Evolutionary conservation across 2,888 invertebrate genomes (phyloP).

Genomic region (Bedellia somnulentella): DNA sequence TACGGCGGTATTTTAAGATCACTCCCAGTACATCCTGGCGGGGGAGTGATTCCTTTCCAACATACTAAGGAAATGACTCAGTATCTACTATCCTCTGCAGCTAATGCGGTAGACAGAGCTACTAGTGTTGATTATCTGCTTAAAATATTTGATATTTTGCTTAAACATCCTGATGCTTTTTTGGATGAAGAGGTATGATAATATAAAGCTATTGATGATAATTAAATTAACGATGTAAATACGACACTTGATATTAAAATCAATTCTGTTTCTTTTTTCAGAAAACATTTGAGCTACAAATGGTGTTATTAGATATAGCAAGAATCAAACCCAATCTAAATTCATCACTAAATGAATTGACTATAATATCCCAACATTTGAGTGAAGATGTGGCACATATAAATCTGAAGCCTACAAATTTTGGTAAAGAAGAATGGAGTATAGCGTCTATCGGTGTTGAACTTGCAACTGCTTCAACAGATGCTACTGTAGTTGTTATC

Average conservation of each 20-base stretch:
- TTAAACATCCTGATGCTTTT: slow-evolving; percentile 63
- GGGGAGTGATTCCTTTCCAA: slow-evolving; percentile 63
- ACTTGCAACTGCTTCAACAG: slow-evolving; percentile 22
- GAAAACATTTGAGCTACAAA: slow-evolving; percentile 50
- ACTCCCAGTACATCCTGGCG: slow-evolving; percentile 62
- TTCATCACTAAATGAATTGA: slow-evolving; percentile 29
- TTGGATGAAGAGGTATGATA: slow-evolving; percentile 73
- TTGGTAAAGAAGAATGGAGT: slow-evolving; percentile 29
- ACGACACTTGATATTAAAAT: not conserved
- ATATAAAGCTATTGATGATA: slow-evolving; percentile 3
- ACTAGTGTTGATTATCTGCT: slow-evolving; percentile 69
- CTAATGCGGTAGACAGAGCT: slow-evolving; percentile 25
- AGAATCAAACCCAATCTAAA: slow-evolving; percentile 29
- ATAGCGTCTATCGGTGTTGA: slow-evolving; percentile 36
- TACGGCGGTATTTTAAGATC: slow-evolving; percentile 58
- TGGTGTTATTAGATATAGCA: slow-evolving; percentile 31
- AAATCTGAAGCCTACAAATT: slow-evolving; percentile 18
- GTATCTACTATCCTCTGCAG: slow-evolving; percentile 43
- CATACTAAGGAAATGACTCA: slow-evolving; percentile 61
- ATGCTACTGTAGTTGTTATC: slow-evolving; percentile 47
- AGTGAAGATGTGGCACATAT: slow-evolving; percentile 37
- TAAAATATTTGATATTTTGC: slow-evolving; percentile 44
- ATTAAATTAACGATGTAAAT: not conserved
- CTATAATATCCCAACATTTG: slow-evolving; percentile 26
- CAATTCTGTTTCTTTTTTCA: slow-evolving; percentile 14